Evolutionary conservation across 2,888 invertebrate genomes (phyloP), one percentile per base, ranked within the genome.

Genomic region (Drosophila paranaensis): DNA sequence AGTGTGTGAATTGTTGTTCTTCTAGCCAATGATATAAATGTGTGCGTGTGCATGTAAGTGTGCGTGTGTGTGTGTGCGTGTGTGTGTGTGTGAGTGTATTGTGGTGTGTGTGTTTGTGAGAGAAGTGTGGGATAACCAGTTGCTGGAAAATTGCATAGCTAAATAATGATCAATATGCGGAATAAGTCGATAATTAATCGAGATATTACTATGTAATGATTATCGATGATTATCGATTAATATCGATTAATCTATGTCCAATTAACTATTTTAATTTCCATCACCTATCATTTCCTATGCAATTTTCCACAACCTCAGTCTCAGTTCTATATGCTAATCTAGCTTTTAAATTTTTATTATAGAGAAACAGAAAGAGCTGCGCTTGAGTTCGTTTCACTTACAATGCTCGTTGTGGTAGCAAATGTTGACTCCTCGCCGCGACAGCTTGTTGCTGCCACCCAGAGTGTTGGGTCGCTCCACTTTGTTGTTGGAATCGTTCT

Each of bases 391-490:
- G 33, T 0, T 20, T 25, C 78, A 94, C 94, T 94, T 93, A 94
- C 95, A 95, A 92, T 96, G 95, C 92, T 96, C 96, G 79, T 95
- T 95, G 93, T 96, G 96, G 93, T 96, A 96, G 93, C 96, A 96
- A 93, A 96, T 95, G 82, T 92, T 92, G 89, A 95, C 93, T 37
- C 88, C 86, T 91, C 97, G 95, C 91, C 97, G 95, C 88, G 96
- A 95, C 85, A 96, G 94, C 92, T 96, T 96, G 85, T 95, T 95
- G 81, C 96, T 95, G 82, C 95, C 95, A 80, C 95, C 95, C 92
- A 97, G 94, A 79, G 96, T 96, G 92, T 95, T 96, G 77, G 97
- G 97, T 90, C 97, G 94, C 93, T 96, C 97, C 71, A 96, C 95
- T 93, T 96, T 93, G 93, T 91, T 93, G 60, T 91, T 93, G 82